Base-by-base conservation (phyloP, 2,888 invertebrate genomes). In the Metacarcinus magister region DNA sequence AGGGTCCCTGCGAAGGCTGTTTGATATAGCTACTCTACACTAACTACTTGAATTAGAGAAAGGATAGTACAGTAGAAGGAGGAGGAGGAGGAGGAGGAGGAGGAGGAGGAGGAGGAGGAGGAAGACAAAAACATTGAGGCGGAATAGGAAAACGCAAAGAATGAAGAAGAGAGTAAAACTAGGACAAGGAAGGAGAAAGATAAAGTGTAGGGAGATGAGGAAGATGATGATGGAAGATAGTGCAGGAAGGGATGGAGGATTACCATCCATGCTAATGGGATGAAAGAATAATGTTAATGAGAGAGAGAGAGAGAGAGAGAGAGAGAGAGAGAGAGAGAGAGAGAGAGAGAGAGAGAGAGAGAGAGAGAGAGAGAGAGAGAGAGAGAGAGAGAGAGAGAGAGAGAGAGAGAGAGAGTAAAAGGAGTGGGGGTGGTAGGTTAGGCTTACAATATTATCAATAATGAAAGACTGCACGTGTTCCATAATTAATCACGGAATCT, bases 261-360 rank as follows among this genome's bases (percentile, higher is more conserved):
- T 54, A 54, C 54, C 54, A 7, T 13, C 8, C 13, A 54, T 54
- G 54, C 54, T 13, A 54, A 54, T 54, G 54, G 54, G 13, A 7
- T 10, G 54, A 54, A 54, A 54, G 54, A 54, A 54, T 54, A 54
- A 54, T 54, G 54, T 54, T 19, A 67, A n/a, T 23, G 67, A 67
- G 16, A 67, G 67, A 67, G 67, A 67, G 67, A 67, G 67, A 67
- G 67, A 67, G 67, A 67, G 67, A 67, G 67, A 60, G 60, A 60
- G 60, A 60, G 60, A 60, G 60, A 60, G 60, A 60, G 60, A 60
- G 60, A 60, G 60, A 60, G 60, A 60, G 60, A 60, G 60, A 60
- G 60, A 60, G 60, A 60, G 60, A 60, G 60, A 60, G 60, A 60
- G 60, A 60, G 60, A 60, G 60, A 60, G 60, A 60, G 60, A 60